Conservation (phyloP, 2,797 vertebrate genomes). For the Rhinophrynus dorsalis region DNA sequence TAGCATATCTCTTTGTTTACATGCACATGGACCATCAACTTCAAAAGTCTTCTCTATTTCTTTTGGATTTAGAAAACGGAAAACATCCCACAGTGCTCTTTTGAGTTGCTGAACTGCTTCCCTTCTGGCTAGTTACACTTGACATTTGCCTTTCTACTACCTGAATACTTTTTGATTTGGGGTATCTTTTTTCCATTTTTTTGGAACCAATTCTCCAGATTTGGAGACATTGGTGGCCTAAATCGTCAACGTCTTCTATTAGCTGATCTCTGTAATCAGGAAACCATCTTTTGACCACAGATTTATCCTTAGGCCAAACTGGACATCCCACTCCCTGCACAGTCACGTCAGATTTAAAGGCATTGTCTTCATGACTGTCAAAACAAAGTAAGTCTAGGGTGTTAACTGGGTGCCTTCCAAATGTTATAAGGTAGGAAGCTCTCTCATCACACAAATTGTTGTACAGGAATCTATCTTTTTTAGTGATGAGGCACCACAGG, state of each 20-base stretch:
- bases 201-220: conserved; percentile 36
- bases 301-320: conserved; percentile 37
- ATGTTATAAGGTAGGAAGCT: conserved; percentile 29
- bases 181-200: conserved; percentile 10
- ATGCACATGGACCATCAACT: too few relatives aligned
- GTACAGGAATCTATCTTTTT: not conserved
- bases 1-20: too few relatives aligned
- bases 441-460: conserved; percentile 18
- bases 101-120: not conserved
- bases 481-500: conserved; percentile 14
- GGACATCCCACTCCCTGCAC: conserved; percentile 8
- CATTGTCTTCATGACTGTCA: not conserved
- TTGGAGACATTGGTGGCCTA: conserved; percentile 30
- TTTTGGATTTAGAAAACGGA: conserved; percentile 18
- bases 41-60: too few relatives aligned
- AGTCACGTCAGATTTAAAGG: conserved; percentile 21
- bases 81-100: conserved; percentile 27
- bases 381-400: not conserved
- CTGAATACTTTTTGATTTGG: not conserved
- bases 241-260: not conserved
- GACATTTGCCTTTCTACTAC: not conserved
- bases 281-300: conserved; percentile 38
- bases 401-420: conserved; percentile 3
- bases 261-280: conserved; percentile 2
- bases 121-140: not conserved